These are phyloP conservation scores for Notolepis coatsorum DNA, from an alignment of 2,797 vertebrate genomes.

Conservation along the genomic window DNA sequence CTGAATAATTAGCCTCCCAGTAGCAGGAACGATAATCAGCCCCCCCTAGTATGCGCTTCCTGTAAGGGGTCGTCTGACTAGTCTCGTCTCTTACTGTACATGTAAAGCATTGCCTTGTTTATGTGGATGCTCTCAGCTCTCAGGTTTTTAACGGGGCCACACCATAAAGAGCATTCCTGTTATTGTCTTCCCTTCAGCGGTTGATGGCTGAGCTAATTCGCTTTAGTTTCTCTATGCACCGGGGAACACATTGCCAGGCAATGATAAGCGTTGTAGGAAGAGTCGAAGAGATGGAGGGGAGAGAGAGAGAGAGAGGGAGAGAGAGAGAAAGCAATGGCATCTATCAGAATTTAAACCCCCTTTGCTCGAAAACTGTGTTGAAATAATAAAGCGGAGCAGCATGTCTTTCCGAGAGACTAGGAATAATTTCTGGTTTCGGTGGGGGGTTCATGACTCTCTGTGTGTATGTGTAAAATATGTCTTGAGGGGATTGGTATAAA, in stretches of 20 bases:
- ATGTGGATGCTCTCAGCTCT: conserved; percentile 66
- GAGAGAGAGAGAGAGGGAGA: conserved; percentile 22
- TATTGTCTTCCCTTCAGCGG: conserved; percentile 96
- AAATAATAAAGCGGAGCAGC: conserved; percentile 92
- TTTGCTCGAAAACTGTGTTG: conserved; percentile 94
- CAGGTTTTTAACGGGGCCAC: conserved; percentile 88
- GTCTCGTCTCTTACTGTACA: conserved; percentile 57
- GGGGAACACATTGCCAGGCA: conserved; percentile 95
- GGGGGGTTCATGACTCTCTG: conserved; percentile 88
- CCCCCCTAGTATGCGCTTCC: conserved; percentile 20
- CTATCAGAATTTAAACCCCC: conserved; percentile 95
- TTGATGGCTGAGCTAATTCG: conserved; percentile 99
- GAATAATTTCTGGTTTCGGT: conserved; percentile 96
- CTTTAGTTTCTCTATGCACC: conserved; percentile 98
- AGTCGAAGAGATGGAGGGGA: conserved; percentile 80
- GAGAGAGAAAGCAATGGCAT: conserved; percentile 84
- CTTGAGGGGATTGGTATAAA: conserved; percentile 99
- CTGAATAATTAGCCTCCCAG: conserved; percentile 38
- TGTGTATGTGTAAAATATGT: conserved; percentile 95
- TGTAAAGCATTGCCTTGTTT: conserved; percentile 69
- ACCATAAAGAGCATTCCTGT: conserved; percentile 94
- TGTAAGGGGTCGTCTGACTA: conserved; percentile 39
- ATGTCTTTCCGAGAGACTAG: conserved; percentile 93
- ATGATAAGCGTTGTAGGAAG: conserved; percentile 93
- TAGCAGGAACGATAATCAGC: no score